Percentiles rank a stretch among this genome's conserved stretches.
Evolutionary conservation across 2,888 invertebrate genomes (phyloP).

Genomic region (Helleia helle): DNA sequence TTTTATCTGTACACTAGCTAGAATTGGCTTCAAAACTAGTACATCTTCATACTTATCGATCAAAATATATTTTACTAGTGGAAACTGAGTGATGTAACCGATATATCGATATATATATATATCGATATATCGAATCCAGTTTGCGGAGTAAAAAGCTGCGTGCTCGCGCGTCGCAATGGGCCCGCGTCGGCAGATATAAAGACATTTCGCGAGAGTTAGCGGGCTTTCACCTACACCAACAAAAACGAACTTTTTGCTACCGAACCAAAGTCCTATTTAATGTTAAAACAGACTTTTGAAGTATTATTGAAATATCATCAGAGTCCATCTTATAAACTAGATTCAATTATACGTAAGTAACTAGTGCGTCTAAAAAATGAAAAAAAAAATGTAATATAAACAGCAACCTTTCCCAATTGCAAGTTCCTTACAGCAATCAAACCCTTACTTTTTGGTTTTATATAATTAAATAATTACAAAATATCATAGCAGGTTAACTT

Average conservation of each 20-base stretch:
- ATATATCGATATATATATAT: constrained; percentile 23
- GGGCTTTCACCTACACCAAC: constrained; percentile 37
- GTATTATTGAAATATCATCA: not conserved
- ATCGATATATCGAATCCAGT: constrained; percentile 28
- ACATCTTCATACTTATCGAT: too few relatives aligned
- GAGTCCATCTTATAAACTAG: too few relatives aligned
- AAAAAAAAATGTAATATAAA: too few relatives aligned
- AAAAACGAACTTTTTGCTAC: constrained; percentile 23
- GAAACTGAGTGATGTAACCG: constrained; percentile 22
- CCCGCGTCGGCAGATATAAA: constrained; percentile 48
- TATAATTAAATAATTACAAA: too few relatives aligned
- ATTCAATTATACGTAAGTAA: too few relatives aligned
- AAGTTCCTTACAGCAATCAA: too few relatives aligned
- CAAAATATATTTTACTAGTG: constrained; percentile 1
- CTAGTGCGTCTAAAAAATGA: too few relatives aligned
- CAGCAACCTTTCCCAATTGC: too few relatives aligned
- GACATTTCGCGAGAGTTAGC: constrained; percentile 43
- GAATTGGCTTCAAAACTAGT: too few relatives aligned
- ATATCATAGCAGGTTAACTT: too few relatives aligned
- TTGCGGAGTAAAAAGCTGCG: constrained; percentile 25
- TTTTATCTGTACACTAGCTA: too few relatives aligned
- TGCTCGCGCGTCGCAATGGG: constrained; percentile 29
- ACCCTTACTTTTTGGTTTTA: too few relatives aligned
- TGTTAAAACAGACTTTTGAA: constrained; percentile 6
- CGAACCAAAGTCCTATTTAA: not conserved